A percentile compares a stretch with the other conserved stretches of the same genome.
Conservation (phyloP, 1,140 invertebrate species). For the Littorina saxatilis region DNA sequence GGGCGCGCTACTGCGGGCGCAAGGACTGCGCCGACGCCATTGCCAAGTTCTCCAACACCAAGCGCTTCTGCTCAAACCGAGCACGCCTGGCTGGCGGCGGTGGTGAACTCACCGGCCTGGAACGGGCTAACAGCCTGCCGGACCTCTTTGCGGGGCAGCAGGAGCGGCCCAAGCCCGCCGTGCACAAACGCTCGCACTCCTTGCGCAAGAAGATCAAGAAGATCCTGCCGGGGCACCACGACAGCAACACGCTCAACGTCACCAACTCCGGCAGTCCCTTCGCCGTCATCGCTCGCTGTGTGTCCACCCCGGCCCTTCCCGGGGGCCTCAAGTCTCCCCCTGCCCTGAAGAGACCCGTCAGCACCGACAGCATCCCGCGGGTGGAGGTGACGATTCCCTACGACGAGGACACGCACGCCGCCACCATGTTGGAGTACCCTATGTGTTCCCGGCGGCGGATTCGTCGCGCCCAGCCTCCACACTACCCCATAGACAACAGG, state of each 20-base stretch:
- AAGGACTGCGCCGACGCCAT: conserved; percentile 86
- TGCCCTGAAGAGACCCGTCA: conserved; percentile 53
- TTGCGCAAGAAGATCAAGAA: conserved; percentile 63
- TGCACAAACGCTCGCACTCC: conserved; percentile 54
- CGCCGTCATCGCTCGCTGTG: conserved; percentile 66
- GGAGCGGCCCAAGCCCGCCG: conserved; percentile 18
- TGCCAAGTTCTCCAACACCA: conserved; percentile 80
- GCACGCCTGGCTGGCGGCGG: conserved; percentile 43
- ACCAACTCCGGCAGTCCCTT: conserved; percentile 55
- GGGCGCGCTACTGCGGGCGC: conserved; percentile 87
- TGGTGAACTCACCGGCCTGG: conserved; percentile 18
- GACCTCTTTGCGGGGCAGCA: conserved; percentile 48
- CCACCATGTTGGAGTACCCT: conserved; percentile 15
- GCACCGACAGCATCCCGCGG: conserved; percentile 61
- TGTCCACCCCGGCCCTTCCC: conserved; percentile 66
- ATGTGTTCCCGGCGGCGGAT: conserved; percentile 16
- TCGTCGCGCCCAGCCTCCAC: conserved; percentile 8
- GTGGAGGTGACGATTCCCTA: conserved; percentile 62
- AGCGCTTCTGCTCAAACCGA: conserved; percentile 62
- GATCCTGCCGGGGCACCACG: conserved; percentile 52
- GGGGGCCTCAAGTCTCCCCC: conserved; percentile 50
- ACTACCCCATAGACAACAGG: conserved; percentile 7
- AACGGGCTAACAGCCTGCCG: conserved; percentile 57
- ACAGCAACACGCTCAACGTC: conserved; percentile 33
- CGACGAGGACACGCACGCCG: conserved; percentile 42